Evolutionary conservation across 2,797 vertebrate species (phyloP).

Genomic region (Mus minutoides): DNA sequence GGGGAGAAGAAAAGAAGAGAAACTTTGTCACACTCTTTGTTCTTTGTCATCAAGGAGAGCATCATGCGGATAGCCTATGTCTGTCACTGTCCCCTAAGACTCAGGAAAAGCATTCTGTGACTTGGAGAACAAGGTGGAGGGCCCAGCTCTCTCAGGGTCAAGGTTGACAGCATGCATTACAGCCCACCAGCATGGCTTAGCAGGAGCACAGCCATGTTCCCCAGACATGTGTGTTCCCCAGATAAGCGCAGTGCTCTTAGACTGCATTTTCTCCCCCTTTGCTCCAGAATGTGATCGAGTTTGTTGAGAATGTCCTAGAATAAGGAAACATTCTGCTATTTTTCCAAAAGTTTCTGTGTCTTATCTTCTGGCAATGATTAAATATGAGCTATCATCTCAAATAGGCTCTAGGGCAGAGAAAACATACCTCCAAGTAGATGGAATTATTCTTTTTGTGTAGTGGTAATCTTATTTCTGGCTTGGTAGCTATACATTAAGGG

Average conservation of each 20-base stretch:
- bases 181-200: background rate
- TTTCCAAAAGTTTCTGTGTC: background rate
- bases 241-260: background rate
- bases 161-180: background rate
- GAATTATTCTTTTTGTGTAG: constrained; percentile 3
- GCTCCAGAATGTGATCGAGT: background rate
- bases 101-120: background rate
- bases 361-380: constrained; percentile 52
- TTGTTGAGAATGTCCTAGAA: constrained; percentile 28
- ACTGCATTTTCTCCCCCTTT: background rate
- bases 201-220: background rate
- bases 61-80: background rate
- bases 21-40: constrained; percentile 2
- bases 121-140: background rate
- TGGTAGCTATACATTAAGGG: background rate
- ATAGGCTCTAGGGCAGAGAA: constrained; percentile 29
- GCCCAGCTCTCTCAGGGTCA: background rate
- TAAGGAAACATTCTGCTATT: constrained; percentile 34
- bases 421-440: background rate
- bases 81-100: constrained; percentile 2
- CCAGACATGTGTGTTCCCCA: no score
- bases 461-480: background rate
- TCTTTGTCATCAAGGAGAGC: constrained; percentile 30
- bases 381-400: constrained; percentile 28
- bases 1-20: background rate